Percentiles rank a stretch among this genome's conserved stretches.
Conservation (phyloP, 1,140 invertebrate species). For the Ceratina calcarata region DNA sequence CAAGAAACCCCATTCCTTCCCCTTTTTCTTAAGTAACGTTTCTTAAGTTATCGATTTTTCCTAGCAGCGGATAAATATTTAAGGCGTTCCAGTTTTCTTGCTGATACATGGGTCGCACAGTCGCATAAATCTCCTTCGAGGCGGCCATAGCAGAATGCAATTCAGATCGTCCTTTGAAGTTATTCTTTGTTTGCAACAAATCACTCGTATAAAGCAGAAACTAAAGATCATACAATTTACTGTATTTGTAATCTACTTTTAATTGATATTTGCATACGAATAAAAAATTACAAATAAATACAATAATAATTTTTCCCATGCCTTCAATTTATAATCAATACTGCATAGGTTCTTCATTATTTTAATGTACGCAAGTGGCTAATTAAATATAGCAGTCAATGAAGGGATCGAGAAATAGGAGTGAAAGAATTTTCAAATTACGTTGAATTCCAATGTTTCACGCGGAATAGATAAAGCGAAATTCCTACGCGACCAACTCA, state of each 20-base stretch:
- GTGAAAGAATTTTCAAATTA: not conserved
- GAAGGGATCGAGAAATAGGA: too few species aligned
- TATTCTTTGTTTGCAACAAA: not conserved
- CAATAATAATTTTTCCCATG: too few species aligned
- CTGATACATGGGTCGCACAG: not conserved
- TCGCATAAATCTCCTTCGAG: not conserved
- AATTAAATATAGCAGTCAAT: not conserved
- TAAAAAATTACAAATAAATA: too few species aligned
- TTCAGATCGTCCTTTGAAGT: too few species aligned
- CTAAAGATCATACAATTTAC: too few species aligned
- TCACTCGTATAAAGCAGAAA: too few species aligned
- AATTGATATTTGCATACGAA: too few species aligned
- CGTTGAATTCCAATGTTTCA: not conserved
- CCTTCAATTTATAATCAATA: too few species aligned
- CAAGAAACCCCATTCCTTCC: not conserved
- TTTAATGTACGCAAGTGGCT: not conserved
- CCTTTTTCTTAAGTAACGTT: not conserved
- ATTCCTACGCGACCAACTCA: slow-evolving; percentile 26
- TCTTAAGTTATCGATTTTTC: slow-evolving; percentile 1
- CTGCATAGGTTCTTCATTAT: too few species aligned
- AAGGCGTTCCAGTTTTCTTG: not conserved
- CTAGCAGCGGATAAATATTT: slow-evolving; percentile 11
- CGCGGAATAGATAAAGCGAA: slow-evolving; percentile 32
- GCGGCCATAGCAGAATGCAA: too few species aligned
- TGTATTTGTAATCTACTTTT: too few species aligned